Percentiles rank a stretch among this genome's conserved stretches.
Conservation (phyloP, 2,888 invertebrate genomes). For the Prosopocoilus inquinatus region DNA sequence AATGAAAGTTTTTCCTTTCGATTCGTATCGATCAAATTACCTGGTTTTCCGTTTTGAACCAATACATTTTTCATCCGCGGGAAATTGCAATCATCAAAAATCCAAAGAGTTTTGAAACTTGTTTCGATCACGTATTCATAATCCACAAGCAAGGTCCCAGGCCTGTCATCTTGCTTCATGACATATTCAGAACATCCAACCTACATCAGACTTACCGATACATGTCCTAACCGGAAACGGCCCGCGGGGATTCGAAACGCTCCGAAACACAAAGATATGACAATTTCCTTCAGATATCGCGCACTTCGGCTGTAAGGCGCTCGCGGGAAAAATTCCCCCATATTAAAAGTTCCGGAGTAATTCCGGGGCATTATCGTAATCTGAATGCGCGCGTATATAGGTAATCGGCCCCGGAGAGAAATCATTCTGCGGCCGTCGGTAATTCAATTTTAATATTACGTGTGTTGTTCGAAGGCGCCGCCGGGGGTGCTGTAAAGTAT, state of each 20-base stretch:
- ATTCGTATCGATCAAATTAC: too few relatives aligned
- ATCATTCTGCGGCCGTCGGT: too few relatives aligned
- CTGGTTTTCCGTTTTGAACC: too few relatives aligned
- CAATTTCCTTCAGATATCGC: slow-evolving; percentile 24
- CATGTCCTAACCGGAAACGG: slow-evolving; percentile 27
- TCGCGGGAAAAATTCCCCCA: too few relatives aligned
- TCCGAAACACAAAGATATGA: slow-evolving; percentile 28
- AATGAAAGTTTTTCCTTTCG: too few relatives aligned
- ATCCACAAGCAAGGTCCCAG: background rate
- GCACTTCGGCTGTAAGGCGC: background rate
- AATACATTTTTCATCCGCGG: too few relatives aligned
- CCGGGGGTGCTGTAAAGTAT: slow-evolving; percentile 19
- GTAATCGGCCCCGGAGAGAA: too few relatives aligned
- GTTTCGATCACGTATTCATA: background rate
- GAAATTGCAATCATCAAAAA: too few relatives aligned
- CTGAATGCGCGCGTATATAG: too few relatives aligned
- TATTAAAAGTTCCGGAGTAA: too few relatives aligned
- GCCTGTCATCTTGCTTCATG: slow-evolving; percentile 41
- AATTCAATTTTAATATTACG: slow-evolving; percentile 6
- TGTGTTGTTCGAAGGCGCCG: slow-evolving; percentile 8
- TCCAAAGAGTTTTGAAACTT: background rate
- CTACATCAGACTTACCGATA: slow-evolving; percentile 35
- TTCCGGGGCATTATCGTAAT: too few relatives aligned
- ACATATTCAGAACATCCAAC: slow-evolving; percentile 44
- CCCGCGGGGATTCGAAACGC: slow-evolving; percentile 20